phyloP scores from a whole-genome alignment of 2,797 vertebrate species.

The Odontamblyopus rebecca region DNA sequence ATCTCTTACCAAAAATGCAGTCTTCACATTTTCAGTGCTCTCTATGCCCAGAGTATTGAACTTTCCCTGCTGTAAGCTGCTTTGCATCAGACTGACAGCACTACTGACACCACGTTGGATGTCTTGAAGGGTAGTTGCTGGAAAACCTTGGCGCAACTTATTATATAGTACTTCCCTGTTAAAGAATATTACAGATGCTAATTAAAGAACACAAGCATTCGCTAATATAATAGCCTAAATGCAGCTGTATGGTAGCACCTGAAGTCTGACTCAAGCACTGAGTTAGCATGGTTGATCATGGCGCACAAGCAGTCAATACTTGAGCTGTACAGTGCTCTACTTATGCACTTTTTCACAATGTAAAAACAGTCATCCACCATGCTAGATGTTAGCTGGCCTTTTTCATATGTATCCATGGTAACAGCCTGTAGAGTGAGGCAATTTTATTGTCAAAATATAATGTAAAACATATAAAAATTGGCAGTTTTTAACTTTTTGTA shows the following conservation, averaged over 20 bases:
- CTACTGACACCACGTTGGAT: constrained; percentile 97
- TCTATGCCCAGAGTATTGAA: constrained; percentile 97
- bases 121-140: constrained; percentile 94
- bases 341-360: constrained; percentile 98
- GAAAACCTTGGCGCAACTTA: constrained; percentile 93
- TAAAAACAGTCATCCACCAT: constrained; percentile 99
- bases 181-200: background rate
- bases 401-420: constrained; percentile 91
- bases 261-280: constrained; percentile 93
- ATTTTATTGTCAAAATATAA: background rate
- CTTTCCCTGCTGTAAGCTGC: constrained; percentile 97
- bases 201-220: background rate
- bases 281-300: constrained; percentile 99
- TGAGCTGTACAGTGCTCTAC: constrained; percentile 93
- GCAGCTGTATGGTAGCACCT: constrained; percentile 72
- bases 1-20: constrained; percentile 90
- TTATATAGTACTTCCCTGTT: constrained; percentile 90
- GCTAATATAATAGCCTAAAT: background rate
- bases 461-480: background rate
- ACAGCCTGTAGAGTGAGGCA: constrained; percentile 82
- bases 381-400: constrained; percentile 95
- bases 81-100: constrained; percentile 96
- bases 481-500: background rate
- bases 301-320: constrained; percentile 97
- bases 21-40: constrained; percentile 91